Evolutionary conservation across 2,888 invertebrate species (phyloP).

Genomic region (Oscheius onirici): DNA sequence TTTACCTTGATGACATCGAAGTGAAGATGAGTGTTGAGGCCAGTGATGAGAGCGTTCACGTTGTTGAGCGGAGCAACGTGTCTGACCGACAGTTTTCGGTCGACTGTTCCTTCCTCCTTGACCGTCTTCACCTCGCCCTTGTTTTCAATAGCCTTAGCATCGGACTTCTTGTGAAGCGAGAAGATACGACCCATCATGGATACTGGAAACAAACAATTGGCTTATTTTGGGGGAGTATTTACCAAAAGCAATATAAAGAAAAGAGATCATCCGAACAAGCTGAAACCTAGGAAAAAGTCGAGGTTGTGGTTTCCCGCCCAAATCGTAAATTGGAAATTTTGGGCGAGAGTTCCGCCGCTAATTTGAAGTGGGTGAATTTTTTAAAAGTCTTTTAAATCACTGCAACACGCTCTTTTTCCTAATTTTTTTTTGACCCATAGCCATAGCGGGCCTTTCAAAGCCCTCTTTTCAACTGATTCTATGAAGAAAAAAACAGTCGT

Average conservation of each 20-base stretch:
- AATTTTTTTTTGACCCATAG: no score
- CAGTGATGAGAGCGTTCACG: slow-evolving; percentile 94
- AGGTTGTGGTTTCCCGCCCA: no score
- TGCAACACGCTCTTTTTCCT: no score
- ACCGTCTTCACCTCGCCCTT: background rate
- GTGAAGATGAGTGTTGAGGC: slow-evolving; percentile 97
- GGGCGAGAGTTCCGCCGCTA: no score
- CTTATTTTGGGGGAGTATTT: background rate
- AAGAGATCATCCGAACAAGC: background rate
- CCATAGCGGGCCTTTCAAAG: no score
- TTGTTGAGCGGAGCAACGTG: slow-evolving; percentile 83
- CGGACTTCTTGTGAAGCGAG: background rate
- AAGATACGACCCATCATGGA: background rate
- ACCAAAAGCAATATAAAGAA: background rate
- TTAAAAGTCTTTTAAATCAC: no score
- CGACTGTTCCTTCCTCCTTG: background rate
- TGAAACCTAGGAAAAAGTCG: background rate
- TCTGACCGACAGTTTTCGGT: slow-evolving; percentile 80
- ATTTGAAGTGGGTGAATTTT: no score
- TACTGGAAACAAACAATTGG: background rate
- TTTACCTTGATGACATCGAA: slow-evolving; percentile 87
- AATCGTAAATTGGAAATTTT: no score
- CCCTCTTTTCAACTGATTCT: no score
- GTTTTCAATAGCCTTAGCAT: no score
- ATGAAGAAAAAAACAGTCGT: no score